Evolutionary conservation across 2,113 vertebrate genomes (phyloP).

Genomic region (Buteo buteo): DNA sequence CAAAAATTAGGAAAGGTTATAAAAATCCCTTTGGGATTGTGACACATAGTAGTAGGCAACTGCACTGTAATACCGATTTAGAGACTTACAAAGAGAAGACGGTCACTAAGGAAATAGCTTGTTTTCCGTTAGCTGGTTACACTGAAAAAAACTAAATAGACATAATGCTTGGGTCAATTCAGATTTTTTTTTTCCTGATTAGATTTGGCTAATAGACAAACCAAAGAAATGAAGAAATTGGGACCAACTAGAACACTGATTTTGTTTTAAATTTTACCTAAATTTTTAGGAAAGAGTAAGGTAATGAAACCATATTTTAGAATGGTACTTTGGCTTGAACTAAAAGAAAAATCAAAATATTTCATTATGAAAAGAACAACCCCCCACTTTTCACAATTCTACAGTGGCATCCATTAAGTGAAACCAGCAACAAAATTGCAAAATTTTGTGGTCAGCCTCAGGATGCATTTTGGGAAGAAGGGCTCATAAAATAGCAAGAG

Average conservation of each 20-base stretch:
- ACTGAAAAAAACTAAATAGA: not conserved
- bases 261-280: not conserved
- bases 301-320: not conserved
- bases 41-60: not conserved
- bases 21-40: not conserved
- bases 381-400: not conserved
- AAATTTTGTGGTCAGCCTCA: not conserved
- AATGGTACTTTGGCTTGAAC: not conserved
- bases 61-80: not conserved
- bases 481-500: not conserved
- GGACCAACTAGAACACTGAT: not conserved
- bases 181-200: not conserved
- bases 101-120: not conserved
- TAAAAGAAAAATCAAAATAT: not conserved
- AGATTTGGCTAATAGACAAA: not conserved
- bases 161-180: not conserved
- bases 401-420: not conserved
- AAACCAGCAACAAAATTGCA: not conserved
- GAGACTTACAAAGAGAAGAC: not conserved
- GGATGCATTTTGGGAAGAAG: not conserved
- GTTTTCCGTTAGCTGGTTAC: not conserved
- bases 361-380: not conserved
- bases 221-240: not conserved
- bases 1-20: not conserved
- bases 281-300: not conserved